Evolutionary conservation across 2,113 vertebrate genomes (phyloP), one percentile per base, ranked within the genome.

Genomic region (Paramisgurnus dabryanus): DNA sequence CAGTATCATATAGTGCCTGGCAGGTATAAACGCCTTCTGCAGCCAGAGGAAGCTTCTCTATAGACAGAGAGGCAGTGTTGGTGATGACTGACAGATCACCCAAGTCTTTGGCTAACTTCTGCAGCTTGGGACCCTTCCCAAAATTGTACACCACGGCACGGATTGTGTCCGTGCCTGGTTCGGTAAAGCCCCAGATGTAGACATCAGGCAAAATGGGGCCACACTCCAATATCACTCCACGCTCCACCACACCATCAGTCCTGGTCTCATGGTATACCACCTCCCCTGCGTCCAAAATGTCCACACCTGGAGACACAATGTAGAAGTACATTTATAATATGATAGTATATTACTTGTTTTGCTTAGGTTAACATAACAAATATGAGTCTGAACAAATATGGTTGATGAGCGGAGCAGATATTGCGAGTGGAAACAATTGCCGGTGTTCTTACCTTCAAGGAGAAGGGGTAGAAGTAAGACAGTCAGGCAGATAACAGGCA

Each of bases 1-100:
- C 39, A 1, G 91, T 89, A 0, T 88, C 87, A 1, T 94, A 95
- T 74, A 96, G 88, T n/a, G 92, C 94, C 90, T 97, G 95, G 90
- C 96, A 98, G 72, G 95, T 93, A 92, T 94, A 97, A 7, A 93
- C 90, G 7, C 96, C 96, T 0, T 90, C 89, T 13, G 96, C 95
- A 0, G 86, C 89, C 77, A 88, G 82, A 1, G 68, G 88, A 75
- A 98, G 92, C n/a, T 87, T 90, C 49, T 93, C 90, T 45, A 93
- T 88, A 80, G 94, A 91, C 74, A 96, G 86, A 72, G 95, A 80
- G 0, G 93, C 95, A 45, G 91, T 93, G 67, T 94, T 93, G 8
- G 74, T 89, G 80, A 97, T 93, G 50, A 92, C 55, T 0, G 81
- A 88, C 84, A 95, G 85, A 5, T 87, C 72, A 12, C 96, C 97